Conservation (phyloP, 2,888 invertebrate species). For the Caenorhabditis sp. region DNA sequence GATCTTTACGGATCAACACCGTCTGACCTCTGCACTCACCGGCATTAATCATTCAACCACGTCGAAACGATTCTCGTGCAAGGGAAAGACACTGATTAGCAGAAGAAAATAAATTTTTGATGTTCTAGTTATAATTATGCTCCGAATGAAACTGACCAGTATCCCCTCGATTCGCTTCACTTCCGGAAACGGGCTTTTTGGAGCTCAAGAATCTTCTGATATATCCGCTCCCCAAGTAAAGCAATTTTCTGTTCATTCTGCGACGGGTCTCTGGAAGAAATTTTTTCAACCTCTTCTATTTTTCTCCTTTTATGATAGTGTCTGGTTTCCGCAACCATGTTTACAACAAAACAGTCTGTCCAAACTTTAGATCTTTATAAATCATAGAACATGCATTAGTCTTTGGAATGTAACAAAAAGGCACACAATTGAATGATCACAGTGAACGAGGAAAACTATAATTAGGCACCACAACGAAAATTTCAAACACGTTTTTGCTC, state of each 20-base stretch:
- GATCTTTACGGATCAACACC: neutral
- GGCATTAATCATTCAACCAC: neutral
- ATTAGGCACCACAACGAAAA: too few relatives aligned
- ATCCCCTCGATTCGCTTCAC: constrained; percentile 51
- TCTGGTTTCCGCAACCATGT: constrained; percentile 1
- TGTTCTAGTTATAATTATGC: neutral
- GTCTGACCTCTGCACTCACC: neutral
- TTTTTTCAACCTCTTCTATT: neutral
- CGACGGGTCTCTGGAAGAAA: neutral
- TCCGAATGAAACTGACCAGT: constrained; percentile 34
- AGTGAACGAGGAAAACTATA: too few relatives aligned
- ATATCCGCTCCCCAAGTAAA: neutral
- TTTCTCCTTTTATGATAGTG: neutral
- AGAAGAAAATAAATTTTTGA: constrained; percentile 8
- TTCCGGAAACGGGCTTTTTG: neutral
- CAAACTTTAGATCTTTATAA: neutral
- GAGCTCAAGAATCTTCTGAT: constrained; percentile 26
- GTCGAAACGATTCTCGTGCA: neutral
- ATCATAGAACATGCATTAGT: constrained; percentile 22
- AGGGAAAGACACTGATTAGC: too few relatives aligned
- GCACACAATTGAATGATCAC: neutral
- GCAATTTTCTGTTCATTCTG: constrained; percentile 41
- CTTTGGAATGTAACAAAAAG: constrained; percentile 20
- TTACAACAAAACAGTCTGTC: neutral
- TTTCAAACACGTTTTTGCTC: too few relatives aligned